Conservation (phyloP, 2,888 invertebrate species). For the Dasypogon diadema region DNA sequence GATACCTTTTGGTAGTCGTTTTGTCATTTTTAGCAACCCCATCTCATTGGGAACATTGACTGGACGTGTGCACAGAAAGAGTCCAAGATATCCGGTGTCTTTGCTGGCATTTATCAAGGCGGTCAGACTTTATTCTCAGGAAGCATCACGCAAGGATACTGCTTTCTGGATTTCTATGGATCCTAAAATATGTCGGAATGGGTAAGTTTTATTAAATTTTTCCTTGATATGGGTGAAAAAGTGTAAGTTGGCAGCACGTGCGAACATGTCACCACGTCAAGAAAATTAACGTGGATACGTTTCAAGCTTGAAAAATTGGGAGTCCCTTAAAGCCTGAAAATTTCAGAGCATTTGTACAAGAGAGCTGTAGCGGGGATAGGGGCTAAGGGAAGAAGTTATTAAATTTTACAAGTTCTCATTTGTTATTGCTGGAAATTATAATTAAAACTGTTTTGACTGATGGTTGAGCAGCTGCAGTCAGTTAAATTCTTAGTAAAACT, state of each 20-base stretch:
- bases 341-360: too few species aligned
- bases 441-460: too few species aligned
- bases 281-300: slow-evolving; percentile 44
- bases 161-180: slow-evolving; percentile 30
- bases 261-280: slow-evolving; percentile 48
- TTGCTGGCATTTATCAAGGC: slow-evolving; percentile 47
- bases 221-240: slow-evolving; percentile 49
- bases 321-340: slow-evolving; percentile 15
- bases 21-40: slow-evolving; percentile 50
- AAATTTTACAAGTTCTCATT: neutral
- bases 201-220: slow-evolving; percentile 47
- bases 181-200: slow-evolving; percentile 36
- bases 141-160: neutral
- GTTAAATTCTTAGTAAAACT: too few species aligned
- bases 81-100: slow-evolving; percentile 39
- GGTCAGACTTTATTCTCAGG: slow-evolving; percentile 1
- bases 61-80: slow-evolving; percentile 19
- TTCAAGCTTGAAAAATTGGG: slow-evolving; percentile 35
- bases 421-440: neutral
- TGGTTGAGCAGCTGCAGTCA: too few species aligned
- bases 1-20: slow-evolving; percentile 37
- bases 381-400: too few species aligned
- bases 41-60: slow-evolving; percentile 18
- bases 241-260: slow-evolving; percentile 46
- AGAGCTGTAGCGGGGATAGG: too few species aligned